These are phyloP conservation scores for Neuroterus valhalla DNA, from an alignment of 1,140 invertebrate genomes.

Conservation along the genomic window DNA sequence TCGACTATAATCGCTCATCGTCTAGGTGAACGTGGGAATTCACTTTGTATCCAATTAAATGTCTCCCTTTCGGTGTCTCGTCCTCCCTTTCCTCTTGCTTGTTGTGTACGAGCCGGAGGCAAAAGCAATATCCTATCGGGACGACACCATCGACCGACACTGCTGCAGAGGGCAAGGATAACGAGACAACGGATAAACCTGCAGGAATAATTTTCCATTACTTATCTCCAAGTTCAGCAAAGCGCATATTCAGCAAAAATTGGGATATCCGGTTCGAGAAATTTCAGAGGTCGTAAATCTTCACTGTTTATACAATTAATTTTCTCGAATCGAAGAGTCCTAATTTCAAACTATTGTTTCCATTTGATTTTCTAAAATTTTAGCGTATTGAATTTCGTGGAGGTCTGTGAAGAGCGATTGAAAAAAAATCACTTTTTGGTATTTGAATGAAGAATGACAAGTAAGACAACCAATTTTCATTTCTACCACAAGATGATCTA, in stretches of 20 bases:
- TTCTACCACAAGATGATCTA: no score
- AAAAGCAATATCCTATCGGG: slow-evolving; percentile 27
- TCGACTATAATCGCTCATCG: slow-evolving; percentile 13
- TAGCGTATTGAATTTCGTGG: no score
- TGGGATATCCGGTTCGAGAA: no score
- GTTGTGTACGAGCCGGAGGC: slow-evolving; percentile 20
- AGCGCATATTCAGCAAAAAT: neutral
- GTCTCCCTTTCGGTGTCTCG: neutral
- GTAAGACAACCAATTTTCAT: no score
- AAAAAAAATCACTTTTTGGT: no score
- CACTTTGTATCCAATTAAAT: slow-evolving; percentile 30
- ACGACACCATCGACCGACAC: slow-evolving; percentile 23
- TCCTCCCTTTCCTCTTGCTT: neutral
- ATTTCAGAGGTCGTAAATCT: no score
- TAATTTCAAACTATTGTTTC: no score
- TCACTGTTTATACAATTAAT: no score
- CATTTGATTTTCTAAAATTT: no score
- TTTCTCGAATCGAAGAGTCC: no score
- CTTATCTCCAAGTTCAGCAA: slow-evolving; percentile 11
- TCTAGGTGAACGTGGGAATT: slow-evolving; percentile 23
- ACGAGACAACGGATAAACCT: slow-evolving; percentile 22
- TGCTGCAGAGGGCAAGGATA: slow-evolving; percentile 10
- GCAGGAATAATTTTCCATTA: slow-evolving; percentile 22
- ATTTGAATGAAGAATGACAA: no score
- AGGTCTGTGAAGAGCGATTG: no score